Percentiles rank a stretch among this genome's conserved stretches.
phyloP scores from a whole-genome alignment of 1,140 invertebrate genomes.

The Anastatus disparis region DNA sequence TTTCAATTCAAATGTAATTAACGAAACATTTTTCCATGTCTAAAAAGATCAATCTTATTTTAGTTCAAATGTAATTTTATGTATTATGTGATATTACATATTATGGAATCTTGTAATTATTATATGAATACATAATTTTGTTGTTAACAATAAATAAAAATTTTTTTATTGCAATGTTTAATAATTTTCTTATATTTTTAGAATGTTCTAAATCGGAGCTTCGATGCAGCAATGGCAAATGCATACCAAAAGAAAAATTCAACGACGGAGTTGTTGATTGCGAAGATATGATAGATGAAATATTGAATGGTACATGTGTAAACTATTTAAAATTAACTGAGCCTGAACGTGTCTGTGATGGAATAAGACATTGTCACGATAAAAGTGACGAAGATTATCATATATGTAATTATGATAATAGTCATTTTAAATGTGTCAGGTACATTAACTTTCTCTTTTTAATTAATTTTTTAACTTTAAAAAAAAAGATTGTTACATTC shows the following conservation, averaged over 20 bases:
- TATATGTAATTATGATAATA: conserved; percentile 71
- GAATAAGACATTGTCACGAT: conserved; percentile 81
- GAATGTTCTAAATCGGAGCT: conserved; percentile 72
- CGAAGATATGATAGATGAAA: conserved; percentile 78
- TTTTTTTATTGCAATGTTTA: too few relatives aligned
- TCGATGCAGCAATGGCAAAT: conserved; percentile 74
- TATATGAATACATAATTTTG: too few relatives aligned
- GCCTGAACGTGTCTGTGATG: conserved; percentile 79
- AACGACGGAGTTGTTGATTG: conserved; percentile 77
- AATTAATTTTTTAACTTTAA: too few relatives aligned
- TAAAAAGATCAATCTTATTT: too few relatives aligned
- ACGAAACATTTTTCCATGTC: too few relatives aligned
- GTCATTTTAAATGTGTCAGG: conserved; percentile 67
- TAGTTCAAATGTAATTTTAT: too few relatives aligned
- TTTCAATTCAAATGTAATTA: too few relatives aligned
- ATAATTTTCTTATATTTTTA: conserved; percentile 51
- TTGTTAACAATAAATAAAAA: too few relatives aligned
- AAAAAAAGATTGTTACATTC: too few relatives aligned
- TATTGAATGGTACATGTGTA: conserved; percentile 73
- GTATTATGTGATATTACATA: too few relatives aligned
- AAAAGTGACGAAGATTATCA: conserved; percentile 79
- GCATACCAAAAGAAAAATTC: conserved; percentile 75
- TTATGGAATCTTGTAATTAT: too few relatives aligned
- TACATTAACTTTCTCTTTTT: background rate
- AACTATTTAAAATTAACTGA: conserved; percentile 74